phyloP scores from a whole-genome alignment of 2,113 vertebrate species.

The Ceyx margarethae region DNA sequence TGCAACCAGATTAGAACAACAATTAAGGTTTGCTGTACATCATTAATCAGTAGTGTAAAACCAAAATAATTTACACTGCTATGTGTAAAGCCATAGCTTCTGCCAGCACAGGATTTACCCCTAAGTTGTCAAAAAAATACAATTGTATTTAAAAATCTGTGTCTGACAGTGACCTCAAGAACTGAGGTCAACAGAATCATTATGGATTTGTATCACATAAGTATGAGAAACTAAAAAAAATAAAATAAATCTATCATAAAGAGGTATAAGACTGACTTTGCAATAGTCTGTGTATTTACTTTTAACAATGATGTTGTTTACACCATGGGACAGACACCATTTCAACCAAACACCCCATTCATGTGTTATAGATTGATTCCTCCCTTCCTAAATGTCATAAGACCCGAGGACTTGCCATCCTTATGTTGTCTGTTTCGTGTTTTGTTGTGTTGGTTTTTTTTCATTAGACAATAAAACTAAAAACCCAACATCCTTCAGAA shows the following conservation, averaged over 20 bases:
- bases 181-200: not conserved
- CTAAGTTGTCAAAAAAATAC: not conserved
- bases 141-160: not conserved
- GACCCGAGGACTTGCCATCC: not conserved
- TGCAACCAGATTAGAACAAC: not conserved
- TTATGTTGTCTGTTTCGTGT: not conserved
- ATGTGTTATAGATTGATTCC: not conserved
- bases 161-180: not conserved
- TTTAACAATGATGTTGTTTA: not conserved
- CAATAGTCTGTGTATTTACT: not conserved
- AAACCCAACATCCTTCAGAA: not conserved
- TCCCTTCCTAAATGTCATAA: not conserved
- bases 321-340: not conserved
- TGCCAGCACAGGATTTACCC: not conserved
- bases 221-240: not conserved
- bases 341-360: not conserved
- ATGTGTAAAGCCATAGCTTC: not conserved
- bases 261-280: not conserved
- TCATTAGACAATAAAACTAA: too few relatives aligned
- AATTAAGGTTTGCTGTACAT: not conserved
- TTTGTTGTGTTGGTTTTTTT: too few relatives aligned
- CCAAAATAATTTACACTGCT: not conserved
- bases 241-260: not conserved
- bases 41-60: not conserved
- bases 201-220: not conserved